Percentiles rank a stretch among this genome's conserved stretches.
phyloP scores from a whole-genome alignment of 1,140 invertebrate species.

The Saccostrea echinata region DNA sequence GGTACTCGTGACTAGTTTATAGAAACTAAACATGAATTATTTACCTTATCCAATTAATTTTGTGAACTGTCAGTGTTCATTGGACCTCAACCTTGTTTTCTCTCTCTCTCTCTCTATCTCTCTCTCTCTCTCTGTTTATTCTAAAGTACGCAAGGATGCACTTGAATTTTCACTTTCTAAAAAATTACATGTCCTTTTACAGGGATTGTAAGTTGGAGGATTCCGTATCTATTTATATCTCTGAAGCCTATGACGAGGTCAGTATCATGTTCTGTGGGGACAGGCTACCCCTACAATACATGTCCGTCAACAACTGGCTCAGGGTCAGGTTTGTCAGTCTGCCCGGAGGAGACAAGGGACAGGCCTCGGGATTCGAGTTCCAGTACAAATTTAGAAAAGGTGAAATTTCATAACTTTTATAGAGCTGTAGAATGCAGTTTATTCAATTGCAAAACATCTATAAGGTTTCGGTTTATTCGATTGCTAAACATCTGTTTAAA shows the following conservation, averaged over 20 bases:
- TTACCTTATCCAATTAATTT: too few species aligned
- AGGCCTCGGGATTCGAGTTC: neutral
- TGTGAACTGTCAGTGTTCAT: too few species aligned
- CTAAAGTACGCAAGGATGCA: too few species aligned
- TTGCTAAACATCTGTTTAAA: too few species aligned
- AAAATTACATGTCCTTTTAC: too few species aligned
- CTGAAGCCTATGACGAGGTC: neutral
- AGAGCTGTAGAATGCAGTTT: neutral
- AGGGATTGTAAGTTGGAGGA: constrained; percentile 10
- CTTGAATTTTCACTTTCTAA: too few species aligned
- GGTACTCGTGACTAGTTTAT: too few species aligned
- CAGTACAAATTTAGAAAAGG: constrained; percentile 23
- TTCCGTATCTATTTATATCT: neutral
- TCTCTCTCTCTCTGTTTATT: too few species aligned
- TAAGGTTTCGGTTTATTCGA: neutral
- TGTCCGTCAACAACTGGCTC: neutral
- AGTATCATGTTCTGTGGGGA: neutral
- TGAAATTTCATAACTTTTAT: neutral
- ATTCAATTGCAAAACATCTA: neutral
- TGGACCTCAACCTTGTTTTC: too few species aligned
- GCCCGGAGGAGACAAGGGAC: neutral
- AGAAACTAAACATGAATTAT: too few species aligned
- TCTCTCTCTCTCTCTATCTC: too few species aligned
- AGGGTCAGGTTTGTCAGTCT: neutral
- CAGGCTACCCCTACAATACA: neutral